Evolutionary conservation across 2,797 vertebrate species (phyloP).

Genomic region (Acanthornis magna): DNA sequence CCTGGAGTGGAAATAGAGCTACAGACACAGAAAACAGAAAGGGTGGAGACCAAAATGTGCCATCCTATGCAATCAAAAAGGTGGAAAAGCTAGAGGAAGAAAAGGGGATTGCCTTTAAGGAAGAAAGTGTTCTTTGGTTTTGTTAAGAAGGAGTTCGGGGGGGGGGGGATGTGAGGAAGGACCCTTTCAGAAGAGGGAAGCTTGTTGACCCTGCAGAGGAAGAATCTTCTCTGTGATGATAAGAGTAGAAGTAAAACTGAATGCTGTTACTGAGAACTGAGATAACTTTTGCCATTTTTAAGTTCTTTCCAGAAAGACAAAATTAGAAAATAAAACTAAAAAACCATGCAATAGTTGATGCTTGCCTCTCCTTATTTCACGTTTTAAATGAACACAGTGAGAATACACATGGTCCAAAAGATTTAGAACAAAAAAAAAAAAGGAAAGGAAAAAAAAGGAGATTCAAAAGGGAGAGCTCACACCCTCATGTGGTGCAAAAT

Average conservation of each 20-base stretch:
- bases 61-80: not conserved
- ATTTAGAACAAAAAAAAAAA: not conserved
- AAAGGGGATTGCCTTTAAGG: not conserved
- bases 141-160: not conserved
- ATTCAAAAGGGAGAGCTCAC: not conserved
- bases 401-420: not conserved
- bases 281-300: not conserved
- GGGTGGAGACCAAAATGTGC: not conserved
- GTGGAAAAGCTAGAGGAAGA: not conserved
- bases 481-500: not conserved
- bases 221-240: not conserved
- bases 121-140: slow-evolving; percentile 12
- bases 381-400: not conserved
- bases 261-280: not conserved
- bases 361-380: not conserved
- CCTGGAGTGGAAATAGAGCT: not conserved
- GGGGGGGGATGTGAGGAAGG: not conserved
- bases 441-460: not conserved
- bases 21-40: not conserved
- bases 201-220: not conserved
- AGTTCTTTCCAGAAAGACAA: not conserved
- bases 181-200: not conserved
- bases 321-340: not conserved
- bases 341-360: not conserved
- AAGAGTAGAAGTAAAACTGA: not conserved